phyloP scores from a whole-genome alignment of 2,797 vertebrate species.

The Schizothorax lantsangensis region DNA sequence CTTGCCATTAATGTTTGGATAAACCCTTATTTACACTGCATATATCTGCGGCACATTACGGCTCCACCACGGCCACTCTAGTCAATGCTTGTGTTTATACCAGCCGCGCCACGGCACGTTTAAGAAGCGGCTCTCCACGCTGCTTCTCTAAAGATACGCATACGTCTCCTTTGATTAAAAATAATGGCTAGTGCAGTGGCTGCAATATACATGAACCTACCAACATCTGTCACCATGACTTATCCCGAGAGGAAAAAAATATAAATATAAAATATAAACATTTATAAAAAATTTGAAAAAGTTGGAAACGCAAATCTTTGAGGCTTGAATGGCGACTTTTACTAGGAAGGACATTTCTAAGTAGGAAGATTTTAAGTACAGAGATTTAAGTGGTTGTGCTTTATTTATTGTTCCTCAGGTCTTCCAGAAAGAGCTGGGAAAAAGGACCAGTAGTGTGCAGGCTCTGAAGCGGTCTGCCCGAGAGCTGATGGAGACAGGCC shows the following conservation, averaged over 20 bases:
- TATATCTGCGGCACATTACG: not conserved
- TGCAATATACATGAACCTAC: no score
- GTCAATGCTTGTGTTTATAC: no score
- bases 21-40: not conserved
- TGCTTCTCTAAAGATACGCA: no score
- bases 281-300: not conserved
- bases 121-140: no score
- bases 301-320: not conserved
- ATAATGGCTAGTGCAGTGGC: no score
- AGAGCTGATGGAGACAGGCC: conserved; percentile 94
- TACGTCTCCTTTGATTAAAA: no score
- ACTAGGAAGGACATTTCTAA: not conserved
- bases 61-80: no score
- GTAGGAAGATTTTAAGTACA: no score
- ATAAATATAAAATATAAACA: no score
- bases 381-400: not conserved
- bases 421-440: conserved; percentile 97
- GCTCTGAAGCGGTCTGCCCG: conserved; percentile 94
- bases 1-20: not conserved
- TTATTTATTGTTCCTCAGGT: conserved; percentile 73
- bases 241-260: no score
- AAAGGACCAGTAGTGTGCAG: conserved; percentile 92
- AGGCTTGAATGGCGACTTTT: not conserved
- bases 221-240: no score
- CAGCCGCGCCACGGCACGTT: no score